These are phyloP conservation scores for Diplolepis rosae DNA, from an alignment of 2,888 invertebrate species.

Conservation along the genomic window DNA sequence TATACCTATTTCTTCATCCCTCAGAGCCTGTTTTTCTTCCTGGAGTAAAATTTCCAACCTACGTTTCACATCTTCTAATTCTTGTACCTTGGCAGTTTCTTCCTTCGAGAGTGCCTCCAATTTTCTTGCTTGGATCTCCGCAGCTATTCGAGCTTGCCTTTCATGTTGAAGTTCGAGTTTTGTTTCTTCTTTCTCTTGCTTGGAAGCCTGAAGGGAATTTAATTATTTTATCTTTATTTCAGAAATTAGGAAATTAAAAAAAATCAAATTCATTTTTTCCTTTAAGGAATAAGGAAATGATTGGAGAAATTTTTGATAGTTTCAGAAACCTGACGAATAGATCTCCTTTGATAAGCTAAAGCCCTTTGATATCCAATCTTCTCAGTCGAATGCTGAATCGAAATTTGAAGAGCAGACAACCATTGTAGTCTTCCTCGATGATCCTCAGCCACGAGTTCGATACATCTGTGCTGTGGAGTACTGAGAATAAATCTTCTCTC, in stretches of 20 bases:
- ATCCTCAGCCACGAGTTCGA: conserved; percentile 83
- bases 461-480: conserved; percentile 81
- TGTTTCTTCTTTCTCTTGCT: conserved; percentile 64
- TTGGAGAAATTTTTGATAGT: conserved; percentile 15
- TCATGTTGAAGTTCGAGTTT: conserved; percentile 63
- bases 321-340: conserved; percentile 72
- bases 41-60: conserved; percentile 83
- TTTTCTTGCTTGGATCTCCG: conserved; percentile 78
- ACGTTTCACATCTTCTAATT: conserved; percentile 82
- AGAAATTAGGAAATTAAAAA: too few relatives aligned
- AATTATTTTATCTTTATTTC: not conserved
- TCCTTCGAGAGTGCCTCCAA: conserved; percentile 81
- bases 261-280: too few relatives aligned
- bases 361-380: conserved; percentile 83
- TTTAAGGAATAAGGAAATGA: too few relatives aligned
- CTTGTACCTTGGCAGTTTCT: conserved; percentile 83
- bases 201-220: conserved; percentile 53
- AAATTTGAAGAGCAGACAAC: conserved; percentile 84
- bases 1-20: conserved; percentile 86
- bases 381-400: conserved; percentile 82
- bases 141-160: conserved; percentile 75
- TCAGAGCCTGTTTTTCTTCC: conserved; percentile 88
- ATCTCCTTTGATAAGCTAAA: conserved; percentile 76
- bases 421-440: conserved; percentile 86
- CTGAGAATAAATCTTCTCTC: conserved; percentile 80